Percentiles rank a stretch among this genome's conserved stretches.
phyloP scores from a whole-genome alignment of 2,888 invertebrate genomes.

The Amphiduros pacificus region DNA sequence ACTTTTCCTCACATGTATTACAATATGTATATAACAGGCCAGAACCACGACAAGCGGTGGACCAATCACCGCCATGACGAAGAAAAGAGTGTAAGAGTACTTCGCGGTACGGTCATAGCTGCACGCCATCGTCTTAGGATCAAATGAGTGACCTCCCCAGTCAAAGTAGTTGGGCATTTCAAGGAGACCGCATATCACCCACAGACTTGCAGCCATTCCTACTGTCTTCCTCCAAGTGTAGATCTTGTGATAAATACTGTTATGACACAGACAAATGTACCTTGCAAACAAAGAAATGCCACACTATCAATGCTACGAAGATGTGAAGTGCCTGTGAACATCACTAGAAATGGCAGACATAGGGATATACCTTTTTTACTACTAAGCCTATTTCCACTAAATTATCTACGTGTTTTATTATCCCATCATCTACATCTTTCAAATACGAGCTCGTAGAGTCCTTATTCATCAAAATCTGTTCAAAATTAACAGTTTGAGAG shows the following conservation, averaged over 20 bases:
- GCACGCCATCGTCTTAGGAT: constrained; percentile 39
- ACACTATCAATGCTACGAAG: no score
- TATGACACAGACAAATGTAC: constrained; percentile 34
- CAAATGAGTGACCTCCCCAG: constrained; percentile 41
- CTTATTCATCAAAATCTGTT: no score
- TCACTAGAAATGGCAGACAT: no score
- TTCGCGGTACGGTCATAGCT: constrained; percentile 37
- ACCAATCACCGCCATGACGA: constrained; percentile 31
- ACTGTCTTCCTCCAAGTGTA: constrained; percentile 34
- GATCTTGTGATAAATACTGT: constrained; percentile 30
- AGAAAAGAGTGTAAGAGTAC: constrained; percentile 38
- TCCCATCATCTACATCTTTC: no score
- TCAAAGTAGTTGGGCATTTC: constrained; percentile 41
- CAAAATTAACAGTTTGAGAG: no score
- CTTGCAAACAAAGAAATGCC: constrained; percentile 9
- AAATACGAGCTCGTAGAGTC: no score
- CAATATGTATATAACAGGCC: constrained; percentile 31
- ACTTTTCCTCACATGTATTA: constrained; percentile 29
- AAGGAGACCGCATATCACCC: constrained; percentile 28
- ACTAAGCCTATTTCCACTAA: no score
- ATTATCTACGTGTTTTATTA: no score
- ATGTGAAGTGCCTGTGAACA: no score
- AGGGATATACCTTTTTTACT: no score
- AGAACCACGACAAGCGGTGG: constrained; percentile 34
- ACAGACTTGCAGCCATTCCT: constrained; percentile 30